Evolutionary conservation across 1,140 invertebrate species (phyloP).

Genomic region (Drosophila nebulosa): DNA sequence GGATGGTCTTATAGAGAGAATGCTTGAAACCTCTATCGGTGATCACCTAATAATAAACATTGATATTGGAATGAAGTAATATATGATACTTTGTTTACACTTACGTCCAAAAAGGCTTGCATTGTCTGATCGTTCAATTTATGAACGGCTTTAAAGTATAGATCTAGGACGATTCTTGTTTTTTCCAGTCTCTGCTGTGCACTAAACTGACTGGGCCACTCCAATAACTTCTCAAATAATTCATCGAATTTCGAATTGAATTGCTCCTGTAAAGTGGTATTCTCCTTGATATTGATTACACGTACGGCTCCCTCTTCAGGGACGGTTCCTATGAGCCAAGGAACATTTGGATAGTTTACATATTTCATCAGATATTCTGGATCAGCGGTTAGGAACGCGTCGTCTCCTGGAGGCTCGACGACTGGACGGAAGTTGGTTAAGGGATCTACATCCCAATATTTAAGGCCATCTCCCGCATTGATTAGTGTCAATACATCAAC

Average conservation of each 20-base stretch:
- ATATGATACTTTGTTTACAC: slow-evolving; percentile 1
- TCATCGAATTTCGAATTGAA: slow-evolving; percentile 63
- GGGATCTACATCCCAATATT: slow-evolving; percentile 80
- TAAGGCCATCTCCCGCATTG: slow-evolving; percentile 53
- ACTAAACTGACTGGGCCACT: slow-evolving; percentile 35
- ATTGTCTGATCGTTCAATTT: slow-evolving; percentile 53
- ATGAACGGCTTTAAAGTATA: slow-evolving; percentile 61
- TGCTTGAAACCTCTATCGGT: slow-evolving; percentile 68
- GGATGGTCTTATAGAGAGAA: slow-evolving; percentile 55
- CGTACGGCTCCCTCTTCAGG: slow-evolving; percentile 80
- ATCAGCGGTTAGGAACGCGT: slow-evolving; percentile 75
- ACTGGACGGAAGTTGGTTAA: slow-evolving; percentile 80
- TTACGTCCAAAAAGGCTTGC: slow-evolving; percentile 77
- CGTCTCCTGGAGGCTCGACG: slow-evolving; percentile 49
- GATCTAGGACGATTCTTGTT: slow-evolving; percentile 38
- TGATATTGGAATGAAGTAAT: neutral
- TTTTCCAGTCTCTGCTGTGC: slow-evolving; percentile 5
- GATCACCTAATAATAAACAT: slow-evolving; percentile 44
- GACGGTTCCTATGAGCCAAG: slow-evolving; percentile 79
- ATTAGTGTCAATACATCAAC: slow-evolving; percentile 65
- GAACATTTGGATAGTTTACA: slow-evolving; percentile 73
- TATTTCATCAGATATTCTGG: slow-evolving; percentile 60
- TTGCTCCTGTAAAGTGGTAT: slow-evolving; percentile 37
- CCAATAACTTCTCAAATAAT: slow-evolving; percentile 47
- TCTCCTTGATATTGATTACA: slow-evolving; percentile 61